A percentile compares a stretch with the other conserved stretches of the same genome.
Evolutionary conservation across 2,888 invertebrate genomes (phyloP).

Genomic region (Tipula unca): DNA sequence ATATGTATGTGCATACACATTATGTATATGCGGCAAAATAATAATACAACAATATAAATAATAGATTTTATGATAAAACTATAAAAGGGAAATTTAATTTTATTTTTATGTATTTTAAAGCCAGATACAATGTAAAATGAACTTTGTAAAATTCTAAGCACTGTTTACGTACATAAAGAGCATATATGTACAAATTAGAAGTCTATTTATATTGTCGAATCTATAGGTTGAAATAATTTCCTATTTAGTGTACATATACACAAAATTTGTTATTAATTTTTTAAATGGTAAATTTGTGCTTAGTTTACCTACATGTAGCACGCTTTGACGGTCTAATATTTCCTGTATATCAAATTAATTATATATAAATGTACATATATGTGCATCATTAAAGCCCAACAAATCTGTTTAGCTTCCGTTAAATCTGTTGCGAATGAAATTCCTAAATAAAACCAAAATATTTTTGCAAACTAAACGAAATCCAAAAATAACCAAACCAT

Average conservation of each 20-base stretch:
- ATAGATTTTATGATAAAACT: background rate
- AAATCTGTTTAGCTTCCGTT: background rate
- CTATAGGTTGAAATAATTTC: background rate
- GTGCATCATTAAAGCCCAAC: background rate
- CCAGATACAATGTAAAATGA: background rate
- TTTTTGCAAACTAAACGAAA: background rate
- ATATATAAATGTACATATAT: background rate
- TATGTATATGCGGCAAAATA: background rate
- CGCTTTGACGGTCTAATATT: background rate
- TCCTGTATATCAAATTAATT: background rate
- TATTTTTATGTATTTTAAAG: background rate
- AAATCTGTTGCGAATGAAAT: too few species aligned
- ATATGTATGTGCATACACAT: background rate
- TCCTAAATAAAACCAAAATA: background rate
- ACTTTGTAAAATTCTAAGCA: background rate
- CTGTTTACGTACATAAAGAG: background rate
- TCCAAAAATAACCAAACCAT: background rate
- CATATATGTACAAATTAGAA: background rate
- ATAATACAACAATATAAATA: background rate
- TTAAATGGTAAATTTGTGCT: background rate
- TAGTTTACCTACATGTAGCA: background rate
- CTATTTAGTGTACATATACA: background rate
- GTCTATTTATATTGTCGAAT: background rate
- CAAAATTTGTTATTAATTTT: background rate
- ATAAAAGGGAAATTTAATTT: conserved; percentile 14